phyloP scores from a whole-genome alignment of 2,888 invertebrate species.

The Gerris lacustris region DNA sequence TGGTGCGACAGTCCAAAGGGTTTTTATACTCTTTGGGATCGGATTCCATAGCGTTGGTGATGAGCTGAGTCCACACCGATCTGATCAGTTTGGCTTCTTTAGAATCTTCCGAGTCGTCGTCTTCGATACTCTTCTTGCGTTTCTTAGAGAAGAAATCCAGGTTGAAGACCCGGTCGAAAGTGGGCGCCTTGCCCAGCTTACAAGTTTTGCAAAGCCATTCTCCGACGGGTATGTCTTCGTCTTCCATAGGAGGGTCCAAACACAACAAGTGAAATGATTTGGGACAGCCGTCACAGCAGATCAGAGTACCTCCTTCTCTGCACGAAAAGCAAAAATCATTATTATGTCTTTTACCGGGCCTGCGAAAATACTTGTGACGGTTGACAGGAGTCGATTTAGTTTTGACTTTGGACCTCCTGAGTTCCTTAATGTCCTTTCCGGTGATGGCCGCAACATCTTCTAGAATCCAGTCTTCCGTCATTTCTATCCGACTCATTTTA shows the following conservation, averaged over 20 bases:
- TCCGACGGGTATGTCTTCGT: conserved; percentile 6
- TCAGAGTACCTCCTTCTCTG: neutral
- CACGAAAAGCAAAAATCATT: conserved; percentile 9
- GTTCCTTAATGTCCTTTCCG: neutral
- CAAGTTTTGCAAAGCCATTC: conserved; percentile 6
- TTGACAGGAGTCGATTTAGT: neutral
- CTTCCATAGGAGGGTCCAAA: conserved; percentile 9
- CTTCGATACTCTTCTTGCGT: neutral
- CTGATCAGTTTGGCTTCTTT: neutral
- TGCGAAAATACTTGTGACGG: conserved; percentile 5
- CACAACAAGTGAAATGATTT: conserved; percentile 7
- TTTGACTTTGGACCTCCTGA: neutral
- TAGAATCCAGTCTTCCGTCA: neutral
- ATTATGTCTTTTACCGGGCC: conserved; percentile 8
- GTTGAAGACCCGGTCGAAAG: neutral
- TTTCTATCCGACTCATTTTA: neutral
- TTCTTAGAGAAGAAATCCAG: neutral
- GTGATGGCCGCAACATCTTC: neutral
- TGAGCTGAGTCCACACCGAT: neutral
- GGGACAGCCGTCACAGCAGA: conserved; percentile 6
- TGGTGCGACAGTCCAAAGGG: neutral
- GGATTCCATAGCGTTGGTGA: neutral
- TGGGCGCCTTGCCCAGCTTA: neutral
- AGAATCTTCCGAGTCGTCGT: neutral
- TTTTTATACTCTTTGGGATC: neutral